Evolutionary conservation across 2,797 vertebrate species (phyloP).

Genomic region (Acanthurus lineatus): DNA sequence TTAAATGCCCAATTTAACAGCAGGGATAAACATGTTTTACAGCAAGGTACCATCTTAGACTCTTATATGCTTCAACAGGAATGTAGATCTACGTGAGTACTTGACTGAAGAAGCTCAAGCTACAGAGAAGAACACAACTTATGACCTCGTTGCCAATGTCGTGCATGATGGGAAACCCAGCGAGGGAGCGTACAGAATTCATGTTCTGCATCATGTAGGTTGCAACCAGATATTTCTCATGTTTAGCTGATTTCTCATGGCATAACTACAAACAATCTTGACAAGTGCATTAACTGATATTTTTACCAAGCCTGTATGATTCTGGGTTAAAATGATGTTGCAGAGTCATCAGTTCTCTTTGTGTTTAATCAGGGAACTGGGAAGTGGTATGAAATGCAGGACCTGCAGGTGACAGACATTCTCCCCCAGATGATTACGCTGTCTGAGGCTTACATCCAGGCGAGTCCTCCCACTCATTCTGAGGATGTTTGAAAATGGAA

Average conservation of each 20-base stretch:
- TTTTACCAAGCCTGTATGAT: background rate
- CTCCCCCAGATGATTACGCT: conserved; percentile 98
- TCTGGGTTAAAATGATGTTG: background rate
- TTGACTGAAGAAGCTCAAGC: conserved; percentile 94
- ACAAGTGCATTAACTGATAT: background rate
- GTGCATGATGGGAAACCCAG: conserved; percentile 97
- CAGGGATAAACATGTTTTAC: no score
- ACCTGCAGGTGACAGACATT: conserved; percentile 97
- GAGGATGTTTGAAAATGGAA: background rate
- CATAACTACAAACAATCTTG: background rate
- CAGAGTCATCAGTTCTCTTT: conserved; percentile 3
- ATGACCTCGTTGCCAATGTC: conserved; percentile 95
- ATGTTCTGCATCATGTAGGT: conserved; percentile 96
- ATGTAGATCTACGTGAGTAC: conserved; percentile 96
- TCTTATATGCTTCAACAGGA: conserved; percentile 79
- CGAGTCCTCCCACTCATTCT: conserved; percentile 52
- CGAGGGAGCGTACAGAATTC: conserved; percentile 96
- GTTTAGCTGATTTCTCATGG: background rate
- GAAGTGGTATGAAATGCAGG: conserved; percentile 98
- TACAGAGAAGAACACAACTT: conserved; percentile 92
- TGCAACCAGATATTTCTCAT: conserved; percentile 13
- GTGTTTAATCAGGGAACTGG: conserved; percentile 90
- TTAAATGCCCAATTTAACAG: no score
- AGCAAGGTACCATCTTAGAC: no score
- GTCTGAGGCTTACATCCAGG: conserved; percentile 98